phyloP scores from a whole-genome alignment of 2,113 vertebrate genomes.

The Dromiciops gliroides region DNA sequence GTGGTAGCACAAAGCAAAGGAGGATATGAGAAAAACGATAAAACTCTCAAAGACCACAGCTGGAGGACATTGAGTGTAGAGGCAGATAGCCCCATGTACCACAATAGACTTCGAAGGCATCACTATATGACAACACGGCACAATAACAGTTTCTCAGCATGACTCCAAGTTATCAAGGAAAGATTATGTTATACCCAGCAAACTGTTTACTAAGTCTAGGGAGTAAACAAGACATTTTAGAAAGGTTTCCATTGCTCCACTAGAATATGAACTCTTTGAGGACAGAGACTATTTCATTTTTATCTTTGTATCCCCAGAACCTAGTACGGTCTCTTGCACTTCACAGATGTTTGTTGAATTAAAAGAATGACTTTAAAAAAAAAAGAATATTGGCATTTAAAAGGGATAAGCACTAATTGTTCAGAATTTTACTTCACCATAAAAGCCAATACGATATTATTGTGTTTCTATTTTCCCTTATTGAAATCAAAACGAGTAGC shows the following conservation, averaged over 20 bases:
- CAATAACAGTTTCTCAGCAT: not conserved
- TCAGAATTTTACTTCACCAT: conserved; percentile 12
- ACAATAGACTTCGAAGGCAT: not conserved
- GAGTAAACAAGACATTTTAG: conserved; percentile 15
- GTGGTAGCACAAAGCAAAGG: not conserved
- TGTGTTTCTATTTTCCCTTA: not conserved
- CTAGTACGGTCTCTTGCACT: not conserved
- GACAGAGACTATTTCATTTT: not conserved
- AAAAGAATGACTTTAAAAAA: not conserved
- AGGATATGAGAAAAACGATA: not conserved
- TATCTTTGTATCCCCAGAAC: too few species aligned
- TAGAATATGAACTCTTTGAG: not conserved
- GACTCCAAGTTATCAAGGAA: not conserved
- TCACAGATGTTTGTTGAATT: not conserved
- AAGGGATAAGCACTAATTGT: conserved; percentile 18
- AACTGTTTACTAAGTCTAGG: not conserved
- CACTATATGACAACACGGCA: not conserved
- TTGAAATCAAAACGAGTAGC: not conserved
- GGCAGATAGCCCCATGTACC: not conserved
- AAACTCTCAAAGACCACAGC: not conserved
- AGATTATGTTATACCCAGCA: not conserved
- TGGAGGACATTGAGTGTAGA: not conserved
- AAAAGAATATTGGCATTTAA: not conserved
- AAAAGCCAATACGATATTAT: not conserved
- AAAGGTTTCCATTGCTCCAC: not conserved